These are phyloP conservation scores for Acanthosepion lycidas DNA, from an alignment of 2,888 invertebrate species.

Conservation along the genomic window DNA sequence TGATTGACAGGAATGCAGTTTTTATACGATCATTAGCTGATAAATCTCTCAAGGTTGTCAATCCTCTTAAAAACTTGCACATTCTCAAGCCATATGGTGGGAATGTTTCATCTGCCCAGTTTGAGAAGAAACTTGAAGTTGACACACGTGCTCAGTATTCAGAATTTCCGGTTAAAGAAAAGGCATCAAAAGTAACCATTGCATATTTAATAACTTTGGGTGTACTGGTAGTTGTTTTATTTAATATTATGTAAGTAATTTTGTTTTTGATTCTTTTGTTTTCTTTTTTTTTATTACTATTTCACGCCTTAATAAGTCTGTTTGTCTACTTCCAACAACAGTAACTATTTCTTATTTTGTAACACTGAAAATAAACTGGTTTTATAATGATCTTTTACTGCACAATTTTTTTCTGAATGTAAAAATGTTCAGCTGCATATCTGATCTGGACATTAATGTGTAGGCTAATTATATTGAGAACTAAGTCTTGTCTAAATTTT, in stretches of 20 bases:
- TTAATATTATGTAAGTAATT: not conserved
- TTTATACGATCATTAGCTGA: not conserved
- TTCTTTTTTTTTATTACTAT: not conserved
- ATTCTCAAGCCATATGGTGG: not conserved
- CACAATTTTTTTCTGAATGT: too few relatives aligned
- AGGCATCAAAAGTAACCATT: slow-evolving; percentile 33
- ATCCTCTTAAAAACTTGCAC: slow-evolving; percentile 24
- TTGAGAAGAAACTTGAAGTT: slow-evolving; percentile 42
- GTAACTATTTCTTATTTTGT: too few relatives aligned
- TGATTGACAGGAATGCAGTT: not conserved
- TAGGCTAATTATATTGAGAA: too few relatives aligned
- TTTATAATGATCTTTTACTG: too few relatives aligned
- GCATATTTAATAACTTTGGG: not conserved
- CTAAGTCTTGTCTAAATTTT: too few relatives aligned
- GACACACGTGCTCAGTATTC: slow-evolving; percentile 38
- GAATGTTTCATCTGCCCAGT: not conserved
- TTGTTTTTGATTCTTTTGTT: not conserved
- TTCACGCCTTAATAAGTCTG: not conserved
- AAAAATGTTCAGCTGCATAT: too few relatives aligned
- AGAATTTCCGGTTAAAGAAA: slow-evolving; percentile 41
- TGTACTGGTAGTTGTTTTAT: not conserved
- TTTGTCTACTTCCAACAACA: not conserved
- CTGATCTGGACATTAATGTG: too few relatives aligned
- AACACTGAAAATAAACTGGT: too few relatives aligned
- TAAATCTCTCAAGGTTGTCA: not conserved